Percentiles rank a stretch among this genome's conserved stretches.
phyloP scores from a whole-genome alignment of 1,140 invertebrate species.

The Drosophila kurseongensis region DNA sequence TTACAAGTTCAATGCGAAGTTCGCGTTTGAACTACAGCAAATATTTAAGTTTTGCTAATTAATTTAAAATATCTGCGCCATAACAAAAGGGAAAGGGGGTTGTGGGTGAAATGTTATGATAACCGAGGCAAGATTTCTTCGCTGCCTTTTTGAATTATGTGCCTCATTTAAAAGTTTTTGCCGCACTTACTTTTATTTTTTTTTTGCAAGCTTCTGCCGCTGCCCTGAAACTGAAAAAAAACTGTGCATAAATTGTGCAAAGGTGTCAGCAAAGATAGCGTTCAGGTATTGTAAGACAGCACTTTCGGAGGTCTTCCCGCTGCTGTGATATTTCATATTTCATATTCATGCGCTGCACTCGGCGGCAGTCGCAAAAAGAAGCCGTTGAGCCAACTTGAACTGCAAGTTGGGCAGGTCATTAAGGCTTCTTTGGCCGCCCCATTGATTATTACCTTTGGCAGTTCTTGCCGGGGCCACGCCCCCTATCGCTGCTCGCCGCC shows the following conservation, averaged over 20 bases:
- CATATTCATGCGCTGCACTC: conserved; percentile 69
- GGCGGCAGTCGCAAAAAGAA: conserved; percentile 25
- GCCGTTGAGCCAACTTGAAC: conserved; percentile 63
- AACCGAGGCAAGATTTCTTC: conserved; percentile 24
- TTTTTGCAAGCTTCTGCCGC: conserved; percentile 41
- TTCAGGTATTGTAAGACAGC: conserved; percentile 31
- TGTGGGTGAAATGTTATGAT: neutral
- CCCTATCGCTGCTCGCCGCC: conserved; percentile 34
- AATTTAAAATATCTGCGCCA: conserved; percentile 68
- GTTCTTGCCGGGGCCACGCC: conserved; percentile 4
- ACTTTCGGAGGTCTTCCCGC: conserved; percentile 17
- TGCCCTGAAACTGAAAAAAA: conserved; percentile 42
- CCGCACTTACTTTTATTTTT: conserved; percentile 43
- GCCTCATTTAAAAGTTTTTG: conserved; percentile 78
- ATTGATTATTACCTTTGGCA: conserved; percentile 62
- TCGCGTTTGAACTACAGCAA: conserved; percentile 74
- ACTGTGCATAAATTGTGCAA: conserved; percentile 73
- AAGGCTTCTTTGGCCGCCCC: conserved; percentile 52
- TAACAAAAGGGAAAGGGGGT: conserved; percentile 19
- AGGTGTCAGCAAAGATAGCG: conserved; percentile 76
- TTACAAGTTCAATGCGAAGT: conserved; percentile 76
- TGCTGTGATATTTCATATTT: conserved; percentile 71
- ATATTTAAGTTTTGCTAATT: conserved; percentile 79
- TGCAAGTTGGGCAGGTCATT: conserved; percentile 72
- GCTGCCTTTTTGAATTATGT: conserved; percentile 76